Percentiles rank a stretch among this genome's conserved stretches.
phyloP scores from a whole-genome alignment of 1,140 invertebrate species.

The Drosophila bocki region DNA sequence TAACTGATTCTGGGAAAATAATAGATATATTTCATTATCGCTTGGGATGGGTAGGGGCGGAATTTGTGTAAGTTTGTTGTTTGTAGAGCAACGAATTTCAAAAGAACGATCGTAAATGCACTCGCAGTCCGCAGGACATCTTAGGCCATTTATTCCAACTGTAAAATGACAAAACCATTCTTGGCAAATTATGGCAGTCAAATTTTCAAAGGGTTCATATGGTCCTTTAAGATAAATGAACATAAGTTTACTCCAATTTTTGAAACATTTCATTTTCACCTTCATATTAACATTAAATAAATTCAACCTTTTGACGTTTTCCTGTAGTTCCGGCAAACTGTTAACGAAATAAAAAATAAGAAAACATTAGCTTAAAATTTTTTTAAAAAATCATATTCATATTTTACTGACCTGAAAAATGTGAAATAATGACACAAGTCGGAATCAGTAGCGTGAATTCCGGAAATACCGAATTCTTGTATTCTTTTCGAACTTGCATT shows the following conservation, averaged over 20 bases:
- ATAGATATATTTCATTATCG: neutral
- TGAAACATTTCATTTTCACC: neutral
- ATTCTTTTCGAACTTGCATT: neutral
- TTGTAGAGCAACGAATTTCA: neutral
- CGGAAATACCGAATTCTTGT: rapidly evolving
- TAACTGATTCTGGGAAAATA: neutral
- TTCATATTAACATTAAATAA: neutral
- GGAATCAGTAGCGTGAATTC: neutral
- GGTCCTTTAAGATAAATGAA: neutral
- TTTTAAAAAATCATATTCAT: rapidly evolving
- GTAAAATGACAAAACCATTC: neutral
- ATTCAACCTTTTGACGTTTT: neutral
- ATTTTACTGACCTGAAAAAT: neutral
- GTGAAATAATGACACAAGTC: neutral
- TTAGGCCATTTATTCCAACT: neutral
- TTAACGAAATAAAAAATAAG: neutral
- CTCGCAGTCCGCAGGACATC: neutral
- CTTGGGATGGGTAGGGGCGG: neutral
- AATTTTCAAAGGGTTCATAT: neutral
- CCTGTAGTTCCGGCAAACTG: neutral
- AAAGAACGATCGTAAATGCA: neutral
- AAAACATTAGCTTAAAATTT: neutral
- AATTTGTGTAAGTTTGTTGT: neutral
- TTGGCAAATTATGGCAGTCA: neutral
- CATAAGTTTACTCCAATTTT: neutral